Base-by-base conservation (phyloP, 2,113 vertebrate genomes). In the Bubo scandiacus region DNA sequence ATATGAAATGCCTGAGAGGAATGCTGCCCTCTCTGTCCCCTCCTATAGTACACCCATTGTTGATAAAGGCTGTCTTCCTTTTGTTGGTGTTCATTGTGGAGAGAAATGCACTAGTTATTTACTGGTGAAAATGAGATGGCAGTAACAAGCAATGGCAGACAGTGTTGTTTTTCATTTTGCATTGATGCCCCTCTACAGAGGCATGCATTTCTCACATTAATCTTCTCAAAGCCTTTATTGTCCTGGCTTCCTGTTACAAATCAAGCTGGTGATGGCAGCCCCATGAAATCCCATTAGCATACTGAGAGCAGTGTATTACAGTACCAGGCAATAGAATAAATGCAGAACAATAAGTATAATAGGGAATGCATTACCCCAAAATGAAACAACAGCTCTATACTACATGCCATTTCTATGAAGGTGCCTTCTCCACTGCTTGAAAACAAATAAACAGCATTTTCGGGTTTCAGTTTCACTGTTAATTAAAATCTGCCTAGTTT, bases 281-380 rank as follows among this genome's bases (percentile, higher is more conserved):
- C 85, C 95, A 90, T 83, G 91, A 95, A 82, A 97, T 96, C 86
- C 84, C 93, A 94, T 95, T 95, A 97, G 98, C 97, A 97, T 97
- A 97, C 97, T 96, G 95, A 97, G 81, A 96, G 95, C 97, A 93
- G 98, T 98, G 93, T 97, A 93, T 97, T 95, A 97, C 97, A 94
- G 98, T 98, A 98, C 98, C 98, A 98, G 98, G 97, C 98, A 97
- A 97, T 94, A 96, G 97, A 97, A 92, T 89, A 96, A 97, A 97
- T 38, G 63, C 65, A 91, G 83, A 97, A 98, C 97, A 98, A 96
- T 97, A 94, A 94, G 95, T 92, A 97, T 94, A 98, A 97, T 96
- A 97, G 96, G 93, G 93, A 97, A 97, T 86, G 75, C 92, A 95
- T 97, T 97, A 91, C 92, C 81, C 92, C 86, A 73, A 94, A 97